phyloP scores from a whole-genome alignment of 2,888 invertebrate species.

The Hypomecis atomaria region DNA sequence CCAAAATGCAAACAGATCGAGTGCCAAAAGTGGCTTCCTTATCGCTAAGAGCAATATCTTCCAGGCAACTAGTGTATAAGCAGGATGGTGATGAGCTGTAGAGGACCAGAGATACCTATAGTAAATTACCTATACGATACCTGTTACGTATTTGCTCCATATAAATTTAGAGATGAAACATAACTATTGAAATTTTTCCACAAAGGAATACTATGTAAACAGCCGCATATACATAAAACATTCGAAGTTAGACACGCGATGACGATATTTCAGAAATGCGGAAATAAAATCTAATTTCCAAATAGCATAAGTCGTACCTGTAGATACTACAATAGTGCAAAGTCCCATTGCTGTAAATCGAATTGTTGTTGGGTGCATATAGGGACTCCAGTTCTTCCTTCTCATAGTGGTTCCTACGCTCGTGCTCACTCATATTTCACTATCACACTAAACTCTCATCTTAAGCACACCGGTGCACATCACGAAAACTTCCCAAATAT shows the following conservation, averaged over 20 bases:
- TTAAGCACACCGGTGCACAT: constrained; percentile 43
- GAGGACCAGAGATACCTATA: no score
- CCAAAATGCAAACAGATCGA: no score
- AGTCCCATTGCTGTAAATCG: constrained; percentile 84
- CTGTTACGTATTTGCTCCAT: no score
- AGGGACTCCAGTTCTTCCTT: constrained; percentile 70
- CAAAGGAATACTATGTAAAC: no score
- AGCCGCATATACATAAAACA: no score
- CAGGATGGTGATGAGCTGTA: no score
- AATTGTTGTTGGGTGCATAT: constrained; percentile 75
- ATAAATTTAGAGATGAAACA: no score
- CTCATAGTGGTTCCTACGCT: constrained; percentile 67
- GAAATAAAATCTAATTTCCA: neutral
- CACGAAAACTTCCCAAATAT: constrained; percentile 33
- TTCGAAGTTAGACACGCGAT: neutral
- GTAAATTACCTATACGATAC: no score
- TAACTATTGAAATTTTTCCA: no score
- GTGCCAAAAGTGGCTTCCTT: no score
- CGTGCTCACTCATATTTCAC: constrained; percentile 73
- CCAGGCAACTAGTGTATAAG: no score
- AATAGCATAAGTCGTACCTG: constrained; percentile 62
- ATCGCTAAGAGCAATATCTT: no score
- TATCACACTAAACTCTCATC: constrained; percentile 45
- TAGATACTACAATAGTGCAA: constrained; percentile 85
- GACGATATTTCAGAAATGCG: neutral